These are phyloP conservation scores for Pseudomyrmex dendroicus DNA, from an alignment of 1,140 invertebrate genomes.

Conservation along the genomic window DNA sequence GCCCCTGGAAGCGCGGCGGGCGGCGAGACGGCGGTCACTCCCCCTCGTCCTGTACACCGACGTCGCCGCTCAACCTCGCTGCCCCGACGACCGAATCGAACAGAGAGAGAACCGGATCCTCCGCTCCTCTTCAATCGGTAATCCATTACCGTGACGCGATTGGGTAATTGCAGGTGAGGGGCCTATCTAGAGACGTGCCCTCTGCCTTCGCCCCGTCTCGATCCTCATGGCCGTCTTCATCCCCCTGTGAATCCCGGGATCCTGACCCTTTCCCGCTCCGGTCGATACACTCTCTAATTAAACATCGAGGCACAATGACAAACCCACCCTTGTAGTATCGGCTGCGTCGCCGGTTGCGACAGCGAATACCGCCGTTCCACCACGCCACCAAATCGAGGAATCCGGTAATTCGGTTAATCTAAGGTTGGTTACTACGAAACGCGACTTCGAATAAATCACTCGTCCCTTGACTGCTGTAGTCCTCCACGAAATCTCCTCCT, in stretches of 20 bases:
- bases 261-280: slow-evolving; percentile 74
- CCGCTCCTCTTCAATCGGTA: slow-evolving; percentile 78
- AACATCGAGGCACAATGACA: slow-evolving; percentile 82
- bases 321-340: slow-evolving; percentile 77
- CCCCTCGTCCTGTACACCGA: slow-evolving; percentile 63
- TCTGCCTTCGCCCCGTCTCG: slow-evolving; percentile 55
- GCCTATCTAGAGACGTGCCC: slow-evolving; percentile 78
- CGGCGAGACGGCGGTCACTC: slow-evolving; percentile 69
- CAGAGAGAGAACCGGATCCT: slow-evolving; percentile 65
- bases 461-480: slow-evolving; percentile 68
- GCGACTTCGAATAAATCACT: slow-evolving; percentile 79
- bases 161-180: slow-evolving; percentile 83
- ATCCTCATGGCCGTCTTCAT: slow-evolving; percentile 53
- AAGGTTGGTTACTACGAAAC: slow-evolving; percentile 76
- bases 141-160: slow-evolving; percentile 83
- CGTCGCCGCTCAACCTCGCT: slow-evolving; percentile 64
- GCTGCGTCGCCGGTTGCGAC: slow-evolving; percentile 54
- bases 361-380: slow-evolving; percentile 39
- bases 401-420: slow-evolving; percentile 80
- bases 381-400: slow-evolving; percentile 65
- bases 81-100: slow-evolving; percentile 66
- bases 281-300: slow-evolving; percentile 83
- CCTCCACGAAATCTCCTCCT: slow-evolving; percentile 45
- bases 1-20: slow-evolving; percentile 75
- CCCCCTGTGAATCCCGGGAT: slow-evolving; percentile 5